Conservation (phyloP, 2,888 invertebrate species). For the Nineta flava region DNA sequence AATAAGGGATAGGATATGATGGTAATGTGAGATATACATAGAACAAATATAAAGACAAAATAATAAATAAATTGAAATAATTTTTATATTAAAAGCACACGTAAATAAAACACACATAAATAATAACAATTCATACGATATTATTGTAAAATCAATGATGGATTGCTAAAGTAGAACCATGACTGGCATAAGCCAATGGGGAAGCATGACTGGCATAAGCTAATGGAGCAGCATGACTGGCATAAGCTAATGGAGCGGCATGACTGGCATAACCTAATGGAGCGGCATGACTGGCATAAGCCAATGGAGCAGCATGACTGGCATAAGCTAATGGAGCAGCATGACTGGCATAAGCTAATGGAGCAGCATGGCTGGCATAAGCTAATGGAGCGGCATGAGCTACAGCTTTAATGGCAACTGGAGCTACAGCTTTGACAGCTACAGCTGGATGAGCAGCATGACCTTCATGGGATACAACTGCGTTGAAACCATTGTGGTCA, state of each 20-base stretch:
- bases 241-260: slow-evolving; percentile 1
- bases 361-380: no score
- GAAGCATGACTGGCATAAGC: slow-evolving; percentile 7
- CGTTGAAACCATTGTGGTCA: slow-evolving; percentile 3
- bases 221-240: slow-evolving; percentile 7
- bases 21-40: no score
- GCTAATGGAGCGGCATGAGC: slow-evolving; percentile 8
- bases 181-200: slow-evolving; percentile 3
- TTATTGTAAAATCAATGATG: slow-evolving; percentile 15
- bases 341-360: slow-evolving; percentile 4
- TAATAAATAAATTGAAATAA: no score
- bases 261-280: slow-evolving; percentile 1
- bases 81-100: no score
- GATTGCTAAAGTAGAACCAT: neutral
- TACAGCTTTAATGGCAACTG: neutral
- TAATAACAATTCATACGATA: no score
- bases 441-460: slow-evolving; percentile 1
- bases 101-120: no score
- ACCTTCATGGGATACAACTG: slow-evolving; percentile 2
- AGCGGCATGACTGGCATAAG: slow-evolving; percentile 1
- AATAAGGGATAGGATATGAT: no score
- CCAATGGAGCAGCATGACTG: neutral
- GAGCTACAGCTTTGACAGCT: slow-evolving; percentile 2
- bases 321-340: slow-evolving; percentile 7
- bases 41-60: no score